A percentile compares a stretch with the other conserved stretches of the same genome.
phyloP scores from a whole-genome alignment of 1,140 invertebrate genomes.

The Drosophila trapezifrons region DNA sequence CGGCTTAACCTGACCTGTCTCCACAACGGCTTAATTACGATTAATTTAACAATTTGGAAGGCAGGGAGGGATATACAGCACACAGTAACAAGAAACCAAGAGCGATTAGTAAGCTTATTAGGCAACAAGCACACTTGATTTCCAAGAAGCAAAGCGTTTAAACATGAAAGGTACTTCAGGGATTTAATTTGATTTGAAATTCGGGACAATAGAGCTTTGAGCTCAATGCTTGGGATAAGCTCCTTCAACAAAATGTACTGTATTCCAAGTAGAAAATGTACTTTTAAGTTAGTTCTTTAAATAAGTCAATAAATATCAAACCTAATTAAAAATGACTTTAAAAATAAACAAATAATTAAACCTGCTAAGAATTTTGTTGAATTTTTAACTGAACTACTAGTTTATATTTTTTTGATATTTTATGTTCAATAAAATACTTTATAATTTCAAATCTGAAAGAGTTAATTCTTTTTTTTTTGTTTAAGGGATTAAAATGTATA shows the following conservation, averaged over 20 bases:
- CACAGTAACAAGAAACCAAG: not conserved
- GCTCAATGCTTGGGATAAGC: not conserved
- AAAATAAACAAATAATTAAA: too few species aligned
- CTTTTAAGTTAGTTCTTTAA: not conserved
- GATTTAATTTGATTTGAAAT: slow-evolving; percentile 4
- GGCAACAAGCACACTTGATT: slow-evolving; percentile 6
- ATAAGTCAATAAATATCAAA: not conserved
- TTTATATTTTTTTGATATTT: not conserved
- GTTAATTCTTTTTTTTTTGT: too few species aligned
- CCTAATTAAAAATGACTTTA: too few species aligned
- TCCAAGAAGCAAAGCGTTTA: not conserved
- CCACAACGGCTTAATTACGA: slow-evolving; percentile 46
- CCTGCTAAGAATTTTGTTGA: not conserved
- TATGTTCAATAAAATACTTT: not conserved
- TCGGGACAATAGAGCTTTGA: not conserved
- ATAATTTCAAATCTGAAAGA: too few species aligned
- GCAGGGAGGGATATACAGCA: not conserved
- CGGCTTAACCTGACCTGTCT: slow-evolving; percentile 45
- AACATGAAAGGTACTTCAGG: not conserved
- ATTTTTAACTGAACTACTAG: not conserved
- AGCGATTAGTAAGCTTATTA: slow-evolving; percentile 18
- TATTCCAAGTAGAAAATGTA: too few species aligned
- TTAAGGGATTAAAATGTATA: too few species aligned
- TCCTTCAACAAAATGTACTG: not conserved
- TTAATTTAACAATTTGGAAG: slow-evolving; percentile 33